Base-by-base conservation (phyloP, 2,888 invertebrate genomes). In the Peribatodes rhomboidaria region DNA sequence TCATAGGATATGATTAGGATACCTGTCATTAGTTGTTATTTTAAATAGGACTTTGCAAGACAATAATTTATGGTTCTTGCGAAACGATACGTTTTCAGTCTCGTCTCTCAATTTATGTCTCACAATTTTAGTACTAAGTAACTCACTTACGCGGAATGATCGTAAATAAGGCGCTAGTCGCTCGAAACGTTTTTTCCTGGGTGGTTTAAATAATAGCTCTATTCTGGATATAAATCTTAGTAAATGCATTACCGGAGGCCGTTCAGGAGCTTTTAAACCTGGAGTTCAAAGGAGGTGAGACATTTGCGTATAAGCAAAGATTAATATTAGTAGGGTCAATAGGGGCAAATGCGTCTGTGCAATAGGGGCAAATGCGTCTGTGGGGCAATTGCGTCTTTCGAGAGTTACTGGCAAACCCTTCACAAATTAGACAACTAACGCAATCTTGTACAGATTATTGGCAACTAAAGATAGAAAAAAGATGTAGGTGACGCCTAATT, bases 191-290 rank as follows among this genome's bases (percentile, higher is more conserved):
- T 83, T 84, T 85, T 85, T 82, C 76, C 72, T 69, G 66, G 76
- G 81, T 65, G 63, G 81, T 83, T 84, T 82, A 80, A 83, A 81
- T 80, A 82, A 85, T 82, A 72, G 80, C 71, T 67, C 69, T 76
- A 77, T 74, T 77, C 74, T 77, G 68, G 67, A 76, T 85, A 82
- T 88, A 87, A 88, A 88, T 87, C 83, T 84, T 69, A 61, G 65
- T 79, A 76, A 77, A 67, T 75, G 75, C 72, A 71, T 68, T 75
- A 72, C 69, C 66, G 20, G 72, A 76, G 72, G 71, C 71, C 50
- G 60, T 62, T 67, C 73, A 65, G 65, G 56, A 68, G 65, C 66
- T 67, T 68, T 58, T 59, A 66, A 41, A 57, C 37, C 52, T 61
- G 42, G 13, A 35, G 16, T 55, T 56, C 50, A 61, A 61, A 61